Evolutionary conservation across 35 echinoderm and acorn worm genomes (phyloP).

Genomic region (Apostichopus parvimensis): DNA sequence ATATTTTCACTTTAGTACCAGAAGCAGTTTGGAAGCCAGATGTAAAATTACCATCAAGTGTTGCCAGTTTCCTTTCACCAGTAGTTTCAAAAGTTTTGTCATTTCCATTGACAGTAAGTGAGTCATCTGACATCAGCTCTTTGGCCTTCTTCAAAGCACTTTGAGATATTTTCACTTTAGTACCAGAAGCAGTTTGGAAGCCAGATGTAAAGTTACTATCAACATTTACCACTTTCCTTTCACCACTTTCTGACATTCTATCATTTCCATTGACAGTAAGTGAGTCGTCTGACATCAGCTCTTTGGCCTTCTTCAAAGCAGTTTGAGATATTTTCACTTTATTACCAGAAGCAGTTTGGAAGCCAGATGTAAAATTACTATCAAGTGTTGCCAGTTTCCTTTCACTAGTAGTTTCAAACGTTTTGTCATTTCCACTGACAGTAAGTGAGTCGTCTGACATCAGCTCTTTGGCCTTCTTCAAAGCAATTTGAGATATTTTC

Average conservation of each 20-base stretch:
- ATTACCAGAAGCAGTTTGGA: no score
- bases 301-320: no score
- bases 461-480: conserved; percentile 62
- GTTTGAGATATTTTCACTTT: no score
- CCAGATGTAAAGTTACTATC: conserved; percentile 18
- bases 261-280: no score
- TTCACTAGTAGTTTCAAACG: neutral
- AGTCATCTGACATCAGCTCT: neutral
- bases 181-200: conserved; percentile 67
- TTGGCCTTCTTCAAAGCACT: conserved; percentile 57
- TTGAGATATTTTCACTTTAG: conserved; percentile 60
- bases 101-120: neutral
- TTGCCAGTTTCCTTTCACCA: no score
- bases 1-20: conserved; percentile 57
- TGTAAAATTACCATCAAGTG: no score
- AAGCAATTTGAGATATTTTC: conserved; percentile 59
- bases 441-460: conserved; percentile 12
- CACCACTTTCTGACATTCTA: no score
- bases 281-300: no score
- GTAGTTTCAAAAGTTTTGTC: no score
- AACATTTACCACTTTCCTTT: no score
- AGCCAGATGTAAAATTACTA: no score
- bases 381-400: neutral
- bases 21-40: conserved; percentile 66
- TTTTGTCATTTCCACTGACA: neutral